Evolutionary conservation across 2,888 invertebrate species (phyloP).

Genomic region (Oithona nana): DNA sequence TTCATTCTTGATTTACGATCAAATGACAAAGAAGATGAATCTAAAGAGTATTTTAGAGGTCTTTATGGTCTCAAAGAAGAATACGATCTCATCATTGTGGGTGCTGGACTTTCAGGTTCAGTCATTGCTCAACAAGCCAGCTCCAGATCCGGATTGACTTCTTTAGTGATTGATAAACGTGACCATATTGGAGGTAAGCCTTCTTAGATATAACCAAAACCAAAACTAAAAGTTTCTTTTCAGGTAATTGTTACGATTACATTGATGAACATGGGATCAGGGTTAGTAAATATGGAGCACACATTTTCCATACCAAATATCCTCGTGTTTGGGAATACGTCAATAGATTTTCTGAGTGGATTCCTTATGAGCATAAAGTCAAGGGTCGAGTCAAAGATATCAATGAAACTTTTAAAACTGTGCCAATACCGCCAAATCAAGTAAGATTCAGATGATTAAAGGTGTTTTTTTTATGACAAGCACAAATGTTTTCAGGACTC

Average conservation of each 20-base stretch:
- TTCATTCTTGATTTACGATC: no score
- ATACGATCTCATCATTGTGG: constrained; percentile 1
- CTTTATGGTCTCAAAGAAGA: neutral
- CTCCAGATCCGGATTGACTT: neutral
- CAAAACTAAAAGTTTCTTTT: no score
- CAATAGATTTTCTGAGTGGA: neutral
- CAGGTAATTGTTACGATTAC: constrained; percentile 7
- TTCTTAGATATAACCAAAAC: no score
- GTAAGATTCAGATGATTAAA: no score
- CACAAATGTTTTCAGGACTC: neutral
- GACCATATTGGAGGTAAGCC: constrained; percentile 8
- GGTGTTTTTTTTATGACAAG: neutral
- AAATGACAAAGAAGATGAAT: no score
- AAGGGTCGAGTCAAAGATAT: neutral
- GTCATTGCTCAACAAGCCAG: neutral
- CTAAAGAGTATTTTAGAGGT: neutral
- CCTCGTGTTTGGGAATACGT: neutral
- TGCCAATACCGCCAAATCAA: constrained; percentile 2
- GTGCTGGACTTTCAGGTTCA: neutral
- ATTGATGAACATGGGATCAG: constrained; percentile 11
- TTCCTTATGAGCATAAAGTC: constrained; percentile 2
- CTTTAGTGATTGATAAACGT: neutral
- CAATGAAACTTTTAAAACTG: neutral
- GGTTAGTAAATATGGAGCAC: neutral
- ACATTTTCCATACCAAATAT: constrained; percentile 7